Percentiles rank a stretch among this genome's conserved stretches.
Evolutionary conservation across 2,113 vertebrate species (phyloP).

Genomic region (Pantherophis guttatus): DNA sequence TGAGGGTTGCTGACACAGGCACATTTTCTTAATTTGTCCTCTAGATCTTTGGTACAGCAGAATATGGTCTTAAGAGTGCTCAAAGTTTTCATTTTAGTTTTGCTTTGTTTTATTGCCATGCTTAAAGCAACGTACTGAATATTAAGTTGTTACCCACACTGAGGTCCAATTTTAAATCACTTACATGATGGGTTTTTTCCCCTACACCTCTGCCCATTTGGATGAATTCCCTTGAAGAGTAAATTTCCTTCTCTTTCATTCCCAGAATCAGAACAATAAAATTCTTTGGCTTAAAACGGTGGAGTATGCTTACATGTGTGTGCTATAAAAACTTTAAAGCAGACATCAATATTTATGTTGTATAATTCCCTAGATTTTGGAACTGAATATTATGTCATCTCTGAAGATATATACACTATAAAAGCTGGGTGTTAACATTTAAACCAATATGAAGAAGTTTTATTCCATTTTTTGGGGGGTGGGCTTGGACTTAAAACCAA

Average conservation of each 20-base stretch:
- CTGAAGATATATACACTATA: neutral
- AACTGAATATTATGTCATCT: neutral
- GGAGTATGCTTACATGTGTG: neutral
- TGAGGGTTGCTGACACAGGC: conserved; percentile 23
- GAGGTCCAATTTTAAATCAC: conserved; percentile 15
- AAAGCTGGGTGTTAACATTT: neutral
- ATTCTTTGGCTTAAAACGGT: neutral
- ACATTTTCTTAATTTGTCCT: conserved; percentile 28
- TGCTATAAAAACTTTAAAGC: neutral
- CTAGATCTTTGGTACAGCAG: conserved; percentile 3
- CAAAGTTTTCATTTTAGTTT: neutral
- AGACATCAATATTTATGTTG: neutral
- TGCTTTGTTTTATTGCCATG: neutral
- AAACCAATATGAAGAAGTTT: neutral
- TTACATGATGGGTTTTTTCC: conserved; percentile 2
- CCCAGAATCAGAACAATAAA: neutral
- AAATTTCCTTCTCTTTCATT: neutral
- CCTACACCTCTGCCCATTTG: neutral
- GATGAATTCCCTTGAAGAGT: conserved; percentile 3
- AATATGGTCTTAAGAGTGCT: neutral
- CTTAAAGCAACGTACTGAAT: conserved; percentile 7
- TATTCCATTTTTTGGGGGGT: neutral
- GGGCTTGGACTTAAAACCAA: too few relatives aligned
- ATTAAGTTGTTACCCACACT: conserved; percentile 18
- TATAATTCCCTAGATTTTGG: neutral